A percentile compares a stretch with the other conserved stretches of the same genome.
phyloP scores from a whole-genome alignment of 2,113 vertebrate species.

The Menura novaehollandiae region DNA sequence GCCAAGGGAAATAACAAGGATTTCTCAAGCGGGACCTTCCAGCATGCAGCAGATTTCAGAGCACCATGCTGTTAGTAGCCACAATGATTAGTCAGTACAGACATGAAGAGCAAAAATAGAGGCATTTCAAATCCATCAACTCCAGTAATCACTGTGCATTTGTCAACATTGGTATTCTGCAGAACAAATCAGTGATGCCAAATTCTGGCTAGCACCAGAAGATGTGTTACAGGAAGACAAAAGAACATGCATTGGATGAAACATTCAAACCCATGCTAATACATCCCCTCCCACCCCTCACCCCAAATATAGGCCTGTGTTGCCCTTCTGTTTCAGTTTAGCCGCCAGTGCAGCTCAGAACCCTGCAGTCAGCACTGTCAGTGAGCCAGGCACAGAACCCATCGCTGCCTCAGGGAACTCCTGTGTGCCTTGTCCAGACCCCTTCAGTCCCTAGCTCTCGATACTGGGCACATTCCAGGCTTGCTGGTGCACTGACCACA shows the following conservation, averaged over 20 bases:
- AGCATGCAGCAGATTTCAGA: not conserved
- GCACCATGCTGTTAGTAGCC: slow-evolving; percentile 26
- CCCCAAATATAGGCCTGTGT: not conserved
- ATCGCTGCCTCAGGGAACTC: not conserved
- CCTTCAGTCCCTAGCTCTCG: not conserved
- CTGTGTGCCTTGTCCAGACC: not conserved
- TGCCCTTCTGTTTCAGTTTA: not conserved
- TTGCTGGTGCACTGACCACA: not conserved
- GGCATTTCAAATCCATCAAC: not conserved
- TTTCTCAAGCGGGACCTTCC: not conserved
- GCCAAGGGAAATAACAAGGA: not conserved
- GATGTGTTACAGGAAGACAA: not conserved
- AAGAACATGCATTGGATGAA: not conserved
- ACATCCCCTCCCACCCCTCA: too few relatives aligned
- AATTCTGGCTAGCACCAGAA: not conserved
- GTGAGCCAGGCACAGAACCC: not conserved
- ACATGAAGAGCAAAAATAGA: not conserved
- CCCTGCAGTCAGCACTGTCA: not conserved
- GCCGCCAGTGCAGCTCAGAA: not conserved
- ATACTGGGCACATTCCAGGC: not conserved
- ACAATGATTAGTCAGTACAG: not conserved
- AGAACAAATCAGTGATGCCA: not conserved
- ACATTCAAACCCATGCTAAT: not conserved
- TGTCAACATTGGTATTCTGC: not conserved
- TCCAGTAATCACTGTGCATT: not conserved